Conservation (phyloP, 2,797 vertebrate species). For the Xenopus petersii region DNA sequence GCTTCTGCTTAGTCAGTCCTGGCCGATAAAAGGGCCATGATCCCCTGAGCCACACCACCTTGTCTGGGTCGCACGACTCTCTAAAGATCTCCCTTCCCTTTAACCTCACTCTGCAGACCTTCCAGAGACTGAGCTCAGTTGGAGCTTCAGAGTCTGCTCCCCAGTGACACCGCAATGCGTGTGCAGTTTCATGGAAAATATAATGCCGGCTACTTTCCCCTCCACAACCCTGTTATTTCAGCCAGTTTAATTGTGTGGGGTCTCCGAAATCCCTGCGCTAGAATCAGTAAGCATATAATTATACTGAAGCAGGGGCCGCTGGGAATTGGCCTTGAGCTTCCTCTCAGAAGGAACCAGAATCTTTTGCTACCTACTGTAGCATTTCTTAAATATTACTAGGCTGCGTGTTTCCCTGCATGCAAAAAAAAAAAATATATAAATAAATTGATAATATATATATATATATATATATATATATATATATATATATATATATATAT, state of each 20-base stretch:
- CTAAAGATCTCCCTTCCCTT: background rate
- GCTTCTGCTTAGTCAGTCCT: too few species aligned
- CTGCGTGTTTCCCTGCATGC: too few species aligned
- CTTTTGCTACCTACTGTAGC: constrained; percentile 1
- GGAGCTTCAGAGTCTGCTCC: constrained; percentile 3
- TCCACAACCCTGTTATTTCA: constrained; percentile 48
- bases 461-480: too few species aligned
- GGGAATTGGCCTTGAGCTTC: constrained; percentile 29
- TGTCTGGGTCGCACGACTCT: background rate
- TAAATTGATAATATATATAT: too few species aligned
- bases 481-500: too few species aligned
- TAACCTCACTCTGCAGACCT: constrained; percentile 2
- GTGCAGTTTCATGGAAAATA: constrained; percentile 45
- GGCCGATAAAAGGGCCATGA: too few species aligned
- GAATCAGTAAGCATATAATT: constrained; percentile 49
- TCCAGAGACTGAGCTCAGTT: background rate
- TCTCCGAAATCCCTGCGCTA: constrained; percentile 47
- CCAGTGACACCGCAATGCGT: constrained; percentile 25
- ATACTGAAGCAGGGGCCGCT: constrained; percentile 38
- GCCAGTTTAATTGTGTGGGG: constrained; percentile 48
- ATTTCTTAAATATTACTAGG: constrained; percentile 6
- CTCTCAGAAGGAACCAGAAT: constrained; percentile 31
- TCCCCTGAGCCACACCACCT: too few species aligned
- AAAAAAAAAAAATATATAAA: too few species aligned
- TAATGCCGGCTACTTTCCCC: constrained; percentile 47